A percentile compares a stretch with the other conserved stretches of the same genome.
Evolutionary conservation across 2,113 vertebrate genomes (phyloP).

Genomic region (Saimiri boliviensis): DNA sequence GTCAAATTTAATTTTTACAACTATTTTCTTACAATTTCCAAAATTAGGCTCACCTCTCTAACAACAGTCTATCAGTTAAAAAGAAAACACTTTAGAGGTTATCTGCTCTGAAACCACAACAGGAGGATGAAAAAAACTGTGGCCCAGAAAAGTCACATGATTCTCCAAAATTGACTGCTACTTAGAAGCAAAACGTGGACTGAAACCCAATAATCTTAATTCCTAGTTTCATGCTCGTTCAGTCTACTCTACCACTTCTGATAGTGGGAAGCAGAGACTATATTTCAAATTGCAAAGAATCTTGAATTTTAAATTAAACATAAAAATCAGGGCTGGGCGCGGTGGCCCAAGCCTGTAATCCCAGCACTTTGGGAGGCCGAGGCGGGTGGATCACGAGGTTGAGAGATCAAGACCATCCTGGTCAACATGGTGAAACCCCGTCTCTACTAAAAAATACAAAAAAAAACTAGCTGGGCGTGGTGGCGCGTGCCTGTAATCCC

Average conservation of each 20-base stretch:
- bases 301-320: background rate
- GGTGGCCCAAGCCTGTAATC: too few relatives aligned
- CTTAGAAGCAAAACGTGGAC: background rate
- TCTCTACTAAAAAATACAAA: too few relatives aligned
- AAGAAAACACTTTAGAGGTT: background rate
- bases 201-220: background rate
- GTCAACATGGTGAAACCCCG: too few relatives aligned
- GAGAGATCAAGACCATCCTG: too few relatives aligned
- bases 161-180: background rate
- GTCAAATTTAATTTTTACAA: slow-evolving; percentile 15
- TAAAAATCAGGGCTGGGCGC: background rate
- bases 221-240: background rate
- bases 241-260: background rate
- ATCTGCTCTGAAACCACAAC: background rate
- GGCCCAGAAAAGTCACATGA: background rate
- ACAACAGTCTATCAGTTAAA: background rate
- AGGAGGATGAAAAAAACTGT: background rate
- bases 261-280: background rate
- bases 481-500: too few relatives aligned
- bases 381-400: too few relatives aligned
- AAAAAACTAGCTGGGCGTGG: too few relatives aligned
- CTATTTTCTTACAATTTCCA: background rate
- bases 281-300: background rate
- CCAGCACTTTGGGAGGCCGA: too few relatives aligned
- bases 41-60: background rate